Base-by-base conservation (phyloP, 30 jellyfish, hydroid and myxozoan genomes). In the Cassiopea xamachana region DNA sequence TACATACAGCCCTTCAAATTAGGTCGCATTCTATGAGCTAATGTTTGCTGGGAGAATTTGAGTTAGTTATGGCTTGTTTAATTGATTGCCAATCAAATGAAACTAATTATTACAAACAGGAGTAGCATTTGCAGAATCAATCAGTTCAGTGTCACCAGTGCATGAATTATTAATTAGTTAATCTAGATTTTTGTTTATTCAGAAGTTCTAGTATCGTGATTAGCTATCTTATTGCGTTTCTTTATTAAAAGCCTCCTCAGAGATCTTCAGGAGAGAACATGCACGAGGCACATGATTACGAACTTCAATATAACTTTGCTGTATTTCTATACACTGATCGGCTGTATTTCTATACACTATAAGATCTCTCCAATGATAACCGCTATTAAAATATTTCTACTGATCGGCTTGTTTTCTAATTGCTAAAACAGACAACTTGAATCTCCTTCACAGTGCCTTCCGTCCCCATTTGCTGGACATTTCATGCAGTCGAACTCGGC, bases 231-330 rank as follows among this genome's bases (percentile, higher is more conserved):
- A 71, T 71, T 15, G 80, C 43, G 8, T 71, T 43, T 71, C 43
- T 71, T 71, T 15, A 71, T 71, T 71, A 71, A 71, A 17, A 71
- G 39, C 80, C 80, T 71, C 80, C 16, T 71, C 80, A n/a, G n/a
- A 8, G 19, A 17, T 14, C 74, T 62, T 8, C 74, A n/a, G 74
- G 43, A 62, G 43, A 13, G 74, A 27, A 8, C 19, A 14, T 62
- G 43, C 19, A 62, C 19, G 43, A 62, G 19, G 43, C 19, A 4
- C 19, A 4, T 8, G 74, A 62, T 62, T 8, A 62, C 14, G 43
- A 62, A 4, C 74, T 62, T 6, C 74, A 62, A 3, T 62, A 17
- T 62, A 14, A 62, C 74, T 13, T 62, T 62, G 19, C 13, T 58
- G 69, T 7, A 58, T 58, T 58, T n/a, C n/a, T n/a, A n/a, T n/a